Base-by-base conservation (phyloP, 2,888 invertebrate genomes). In the Papilio elwesi region DNA sequence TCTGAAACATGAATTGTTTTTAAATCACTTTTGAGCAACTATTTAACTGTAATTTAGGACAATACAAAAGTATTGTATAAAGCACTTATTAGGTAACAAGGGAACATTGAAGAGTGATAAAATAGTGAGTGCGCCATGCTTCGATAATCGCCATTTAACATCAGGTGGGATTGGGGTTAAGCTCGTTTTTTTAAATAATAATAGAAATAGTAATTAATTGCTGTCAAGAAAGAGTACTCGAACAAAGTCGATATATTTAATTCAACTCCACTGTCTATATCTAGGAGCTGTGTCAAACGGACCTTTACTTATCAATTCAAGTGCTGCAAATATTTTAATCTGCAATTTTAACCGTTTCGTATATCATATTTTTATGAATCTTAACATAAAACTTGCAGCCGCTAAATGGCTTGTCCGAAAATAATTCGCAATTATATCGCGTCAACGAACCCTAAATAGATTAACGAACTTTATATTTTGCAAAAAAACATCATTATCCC, bases 391-490 rank as follows among this genome's bases (percentile, higher is more conserved):
- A 8, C 67, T 48, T 48, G 55, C 47, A 48, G 43, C n/a, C 26
- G 47, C 48, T 55, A 68, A 67, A 57, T 16, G 8, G 7, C 48
- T 48, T 68, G 47, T 48, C 48, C 55, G n/a, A 68, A 68, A 68
- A 53, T 68, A 47, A 57, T 55, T 47, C 55, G 55, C 26, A 16
- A 53, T 67, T 47, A 57, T 47, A 53, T 43, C 53, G 43, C 48
- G 68, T 68, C 68, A 68, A 57, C 68, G 55, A 57, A 53, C 55
- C 55, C 12, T 57, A 26, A 68, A 68, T 47, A 68, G 16, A 13
- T 47, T 55, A 68, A 69, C 11, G 51, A 51, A 43, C 51, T 69
- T 63, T 15, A 15, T 43, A 52, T 69, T 63, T 69, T 43, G 36
- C 43, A 51, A 13, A 12, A 69, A 9, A 38, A 59, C n/a, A 62